Conservation (phyloP, 1,140 invertebrate genomes). For the Drosophila kohkoa region DNA sequence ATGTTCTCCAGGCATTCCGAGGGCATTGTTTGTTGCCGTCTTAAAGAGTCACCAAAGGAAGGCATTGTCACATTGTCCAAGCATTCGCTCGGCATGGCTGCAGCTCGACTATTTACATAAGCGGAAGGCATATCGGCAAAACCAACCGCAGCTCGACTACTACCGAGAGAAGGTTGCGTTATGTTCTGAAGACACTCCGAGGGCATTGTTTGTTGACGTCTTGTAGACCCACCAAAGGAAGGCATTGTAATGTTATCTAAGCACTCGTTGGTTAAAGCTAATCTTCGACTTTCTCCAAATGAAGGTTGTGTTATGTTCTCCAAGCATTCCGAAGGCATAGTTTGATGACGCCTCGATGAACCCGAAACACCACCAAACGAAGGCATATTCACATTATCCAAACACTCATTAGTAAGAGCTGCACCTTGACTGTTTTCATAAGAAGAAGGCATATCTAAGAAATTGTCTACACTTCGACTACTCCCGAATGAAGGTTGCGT, state of each 20-base stretch:
- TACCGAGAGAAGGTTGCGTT: no score
- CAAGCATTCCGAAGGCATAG: conserved; percentile 10
- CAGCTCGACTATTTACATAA: not conserved
- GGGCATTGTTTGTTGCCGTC: conserved; percentile 1
- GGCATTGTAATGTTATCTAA: conserved; percentile 30
- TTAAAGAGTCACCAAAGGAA: not conserved
- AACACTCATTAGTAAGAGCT: not conserved
- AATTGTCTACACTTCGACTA: no score
- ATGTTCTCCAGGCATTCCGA: conserved; percentile 25
- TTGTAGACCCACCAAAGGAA: conserved; percentile 6
- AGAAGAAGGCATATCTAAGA: not conserved
- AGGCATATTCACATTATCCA: conserved; percentile 8
- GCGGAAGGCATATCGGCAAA: no score
- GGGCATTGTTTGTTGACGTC: not conserved
- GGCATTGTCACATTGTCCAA: conserved; percentile 15
- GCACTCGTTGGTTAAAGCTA: not conserved
- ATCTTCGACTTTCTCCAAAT: not conserved
- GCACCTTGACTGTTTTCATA: not conserved
- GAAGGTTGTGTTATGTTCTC: conserved; percentile 19
- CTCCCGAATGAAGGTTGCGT: not conserved
- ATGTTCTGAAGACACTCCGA: not conserved
- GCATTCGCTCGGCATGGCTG: not conserved
- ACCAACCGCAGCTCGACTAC: no score
- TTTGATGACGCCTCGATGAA: conserved; percentile 7
- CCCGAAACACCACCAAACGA: conserved; percentile 9